Percentiles rank a stretch among this genome's conserved stretches.
These are phyloP conservation scores for Acanthacorydalis orientalis DNA, from an alignment of 2,888 invertebrate genomes.

Conservation along the genomic window DNA sequence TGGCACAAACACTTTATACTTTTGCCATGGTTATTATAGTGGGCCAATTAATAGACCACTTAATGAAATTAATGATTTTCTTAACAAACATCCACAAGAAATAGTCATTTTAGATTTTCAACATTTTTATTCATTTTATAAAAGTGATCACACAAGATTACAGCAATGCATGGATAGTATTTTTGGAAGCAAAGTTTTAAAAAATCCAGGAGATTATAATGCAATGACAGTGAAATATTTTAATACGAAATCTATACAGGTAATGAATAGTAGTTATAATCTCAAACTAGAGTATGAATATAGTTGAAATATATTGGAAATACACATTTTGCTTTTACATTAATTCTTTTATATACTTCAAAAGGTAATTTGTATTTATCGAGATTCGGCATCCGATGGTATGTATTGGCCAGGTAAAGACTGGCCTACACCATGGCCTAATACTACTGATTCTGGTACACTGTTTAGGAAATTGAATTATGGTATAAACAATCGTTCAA, in stretches of 20 bases:
- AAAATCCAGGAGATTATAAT: background rate
- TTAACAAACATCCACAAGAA: conserved; percentile 25
- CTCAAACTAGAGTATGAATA: too few species aligned
- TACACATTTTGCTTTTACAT: too few species aligned
- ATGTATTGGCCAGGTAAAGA: background rate
- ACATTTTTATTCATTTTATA: conserved; percentile 28
- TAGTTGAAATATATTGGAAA: too few species aligned
- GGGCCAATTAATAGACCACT: conserved; percentile 20
- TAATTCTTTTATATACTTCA: background rate
- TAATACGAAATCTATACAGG: conserved; percentile 1
- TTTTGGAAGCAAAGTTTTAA: conserved; percentile 22
- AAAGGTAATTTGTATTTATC: conserved; percentile 4
- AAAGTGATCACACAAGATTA: conserved; percentile 22
- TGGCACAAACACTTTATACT: conserved; percentile 18
- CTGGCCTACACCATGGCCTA: conserved; percentile 28
- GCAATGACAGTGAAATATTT: conserved; percentile 2
- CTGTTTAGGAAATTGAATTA: conserved; percentile 21
- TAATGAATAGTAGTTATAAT: too few species aligned
- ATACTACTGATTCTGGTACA: conserved; percentile 20
- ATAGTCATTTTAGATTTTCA: conserved; percentile 32
- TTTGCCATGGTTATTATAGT: conserved; percentile 31
- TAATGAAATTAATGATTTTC: conserved; percentile 23
- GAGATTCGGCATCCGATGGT: background rate
- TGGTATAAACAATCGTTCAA: conserved; percentile 15
- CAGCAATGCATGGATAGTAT: conserved; percentile 19